A percentile compares a stretch with the other conserved stretches of the same genome.
phyloP scores from a whole-genome alignment of 2,888 invertebrate species.

The Aleiodes testaceus region DNA sequence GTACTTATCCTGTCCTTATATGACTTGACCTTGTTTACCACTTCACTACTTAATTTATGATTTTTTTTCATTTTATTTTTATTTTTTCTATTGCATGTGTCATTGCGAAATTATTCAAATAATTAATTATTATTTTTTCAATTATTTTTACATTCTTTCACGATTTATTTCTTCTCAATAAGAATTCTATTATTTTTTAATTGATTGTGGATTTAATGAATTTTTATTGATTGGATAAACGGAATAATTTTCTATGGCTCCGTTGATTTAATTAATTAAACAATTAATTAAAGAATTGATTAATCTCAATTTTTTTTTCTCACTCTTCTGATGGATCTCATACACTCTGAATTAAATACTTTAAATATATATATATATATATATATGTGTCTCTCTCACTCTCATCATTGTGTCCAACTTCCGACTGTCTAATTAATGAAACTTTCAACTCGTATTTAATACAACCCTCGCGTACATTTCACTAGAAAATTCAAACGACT shows the following conservation, averaged over 20 bases:
- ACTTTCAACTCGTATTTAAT: slow-evolving; percentile 7
- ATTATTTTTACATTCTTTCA: slow-evolving; percentile 1
- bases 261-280: slow-evolving; percentile 8
- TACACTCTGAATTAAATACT: no score
- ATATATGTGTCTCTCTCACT: background rate
- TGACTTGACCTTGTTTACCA: no score
- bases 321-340: no score
- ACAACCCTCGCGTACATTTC: background rate
- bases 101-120: background rate
- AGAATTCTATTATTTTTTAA: background rate
- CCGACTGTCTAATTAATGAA: slow-evolving; percentile 10
- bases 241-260: slow-evolving; percentile 27
- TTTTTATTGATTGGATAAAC: background rate
- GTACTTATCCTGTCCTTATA: no score
- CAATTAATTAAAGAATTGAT: background rate
- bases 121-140: background rate
- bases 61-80: background rate
- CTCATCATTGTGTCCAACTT: slow-evolving; percentile 5
- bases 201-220: background rate
- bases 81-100: background rate
- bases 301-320: background rate
- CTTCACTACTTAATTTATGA: background rate
- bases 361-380: background rate
- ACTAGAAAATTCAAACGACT: background rate
- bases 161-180: background rate